These are phyloP conservation scores for Mimachlamys varia DNA, from an alignment of 2,888 invertebrate species.

Conservation along the genomic window DNA sequence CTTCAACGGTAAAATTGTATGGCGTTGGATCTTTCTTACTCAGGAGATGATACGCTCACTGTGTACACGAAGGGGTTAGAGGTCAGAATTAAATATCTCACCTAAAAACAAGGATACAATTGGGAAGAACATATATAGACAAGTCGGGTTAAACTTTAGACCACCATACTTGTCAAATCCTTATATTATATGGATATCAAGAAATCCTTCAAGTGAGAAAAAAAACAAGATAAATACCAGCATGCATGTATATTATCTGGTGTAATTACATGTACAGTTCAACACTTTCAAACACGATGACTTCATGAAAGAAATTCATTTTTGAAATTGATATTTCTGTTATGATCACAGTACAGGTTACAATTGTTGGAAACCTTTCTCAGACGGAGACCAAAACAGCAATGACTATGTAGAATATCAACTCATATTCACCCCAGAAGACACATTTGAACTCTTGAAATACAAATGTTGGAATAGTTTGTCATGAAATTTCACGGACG, in stretches of 20 bases:
- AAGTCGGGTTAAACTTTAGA: neutral
- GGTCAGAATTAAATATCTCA: slow-evolving; percentile 17
- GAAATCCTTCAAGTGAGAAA: neutral
- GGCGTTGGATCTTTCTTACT: neutral
- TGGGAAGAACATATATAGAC: neutral
- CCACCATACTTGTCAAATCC: slow-evolving; percentile 13
- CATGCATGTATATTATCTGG: neutral
- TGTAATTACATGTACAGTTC: neutral
- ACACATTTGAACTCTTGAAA: too few species aligned
- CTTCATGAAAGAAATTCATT: neutral
- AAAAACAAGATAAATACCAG: neutral
- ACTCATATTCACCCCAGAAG: too few species aligned
- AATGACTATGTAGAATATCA: too few species aligned
- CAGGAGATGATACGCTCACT: neutral
- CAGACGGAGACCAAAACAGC: too few species aligned
- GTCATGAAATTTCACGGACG: too few species aligned
- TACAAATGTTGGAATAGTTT: too few species aligned
- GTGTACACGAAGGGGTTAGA: neutral
- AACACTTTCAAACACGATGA: neutral
- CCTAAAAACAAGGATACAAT: neutral
- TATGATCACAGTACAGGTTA: neutral
- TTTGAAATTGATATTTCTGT: neutral
- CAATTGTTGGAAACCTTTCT: too few species aligned
- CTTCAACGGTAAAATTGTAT: slow-evolving; percentile 28
- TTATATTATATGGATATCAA: neutral